Conservation (phyloP, 1,140 invertebrate genomes). For the Megathymus violae region DNA sequence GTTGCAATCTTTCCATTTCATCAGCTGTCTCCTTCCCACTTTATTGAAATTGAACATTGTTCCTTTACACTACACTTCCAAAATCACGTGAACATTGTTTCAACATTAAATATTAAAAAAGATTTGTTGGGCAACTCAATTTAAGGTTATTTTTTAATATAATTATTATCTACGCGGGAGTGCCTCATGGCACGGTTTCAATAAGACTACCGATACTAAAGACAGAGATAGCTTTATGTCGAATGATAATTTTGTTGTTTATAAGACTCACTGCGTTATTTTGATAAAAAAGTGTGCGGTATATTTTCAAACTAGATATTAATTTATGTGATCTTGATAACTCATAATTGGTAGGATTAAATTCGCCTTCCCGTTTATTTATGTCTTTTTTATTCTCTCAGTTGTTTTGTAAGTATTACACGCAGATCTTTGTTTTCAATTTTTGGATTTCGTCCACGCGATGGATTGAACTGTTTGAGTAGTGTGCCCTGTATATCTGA, state of each 20-base stretch:
- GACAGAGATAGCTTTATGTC: conserved; percentile 26
- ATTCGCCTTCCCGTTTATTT: no score
- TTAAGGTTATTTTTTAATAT: conserved; percentile 50
- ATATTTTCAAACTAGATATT: conserved; percentile 15
- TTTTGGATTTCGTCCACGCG: no score
- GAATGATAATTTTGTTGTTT: conserved; percentile 41
- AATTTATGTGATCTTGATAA: conserved; percentile 18
- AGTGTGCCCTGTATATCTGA: no score
- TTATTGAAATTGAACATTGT: conserved; percentile 58
- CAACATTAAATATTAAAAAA: conserved; percentile 30
- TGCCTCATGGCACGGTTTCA: conserved; percentile 9
- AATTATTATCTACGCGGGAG: conserved; percentile 47
- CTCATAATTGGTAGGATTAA: no score
- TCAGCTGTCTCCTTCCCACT: conserved; percentile 60
- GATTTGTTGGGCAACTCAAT: conserved; percentile 19
- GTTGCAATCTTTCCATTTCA: conserved; percentile 52
- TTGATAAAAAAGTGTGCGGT: conserved; percentile 21
- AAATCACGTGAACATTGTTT: conserved; percentile 30
- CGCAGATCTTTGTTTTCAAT: no score
- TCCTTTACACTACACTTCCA: conserved; percentile 31
- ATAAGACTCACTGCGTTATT: conserved; percentile 31
- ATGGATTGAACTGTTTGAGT: no score
- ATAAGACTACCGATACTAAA: conserved; percentile 23
- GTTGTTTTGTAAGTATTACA: not conserved
- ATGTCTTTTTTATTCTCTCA: no score